Conservation (phyloP, 2,113 vertebrate genomes). For the Macquaria australasica region DNA sequence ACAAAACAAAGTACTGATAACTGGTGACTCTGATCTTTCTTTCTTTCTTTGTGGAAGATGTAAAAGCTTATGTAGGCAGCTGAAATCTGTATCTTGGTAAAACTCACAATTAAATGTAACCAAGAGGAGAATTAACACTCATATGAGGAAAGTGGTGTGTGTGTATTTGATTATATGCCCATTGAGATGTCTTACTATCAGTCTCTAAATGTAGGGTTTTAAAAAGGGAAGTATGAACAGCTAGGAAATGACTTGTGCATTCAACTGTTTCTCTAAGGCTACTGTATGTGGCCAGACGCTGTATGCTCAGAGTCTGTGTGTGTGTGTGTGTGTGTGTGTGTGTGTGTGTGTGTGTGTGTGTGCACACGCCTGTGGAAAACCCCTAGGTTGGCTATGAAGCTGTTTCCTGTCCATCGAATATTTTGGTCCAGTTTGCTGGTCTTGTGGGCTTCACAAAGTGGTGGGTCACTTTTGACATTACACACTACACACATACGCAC, state of each 20-base stretch:
- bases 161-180: not conserved
- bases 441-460: slow-evolving; percentile 18
- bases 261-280: not conserved
- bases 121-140: not conserved
- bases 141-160: not conserved
- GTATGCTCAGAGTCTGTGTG: not conserved
- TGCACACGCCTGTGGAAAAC: not conserved
- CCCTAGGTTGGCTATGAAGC: slow-evolving; percentile 33
- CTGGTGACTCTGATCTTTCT: too few species aligned
- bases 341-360: slow-evolving; percentile 19
- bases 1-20: not conserved
- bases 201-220: not conserved
- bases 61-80: not conserved
- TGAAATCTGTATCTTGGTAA: not conserved
- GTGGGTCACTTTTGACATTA: slow-evolving; percentile 38
- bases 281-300: not conserved
- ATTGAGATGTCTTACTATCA: not conserved
- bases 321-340: not conserved
- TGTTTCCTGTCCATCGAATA: not conserved
- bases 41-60: not conserved
- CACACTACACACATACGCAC: not conserved
- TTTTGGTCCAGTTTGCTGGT: slow-evolving; percentile 46
- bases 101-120: not conserved
- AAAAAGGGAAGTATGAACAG: slow-evolving; percentile 66
- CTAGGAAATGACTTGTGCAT: slow-evolving; percentile 38